These are phyloP conservation scores for Serranochromis macrocephalus DNA, from an alignment of 2,113 vertebrate species.

Conservation along the genomic window DNA sequence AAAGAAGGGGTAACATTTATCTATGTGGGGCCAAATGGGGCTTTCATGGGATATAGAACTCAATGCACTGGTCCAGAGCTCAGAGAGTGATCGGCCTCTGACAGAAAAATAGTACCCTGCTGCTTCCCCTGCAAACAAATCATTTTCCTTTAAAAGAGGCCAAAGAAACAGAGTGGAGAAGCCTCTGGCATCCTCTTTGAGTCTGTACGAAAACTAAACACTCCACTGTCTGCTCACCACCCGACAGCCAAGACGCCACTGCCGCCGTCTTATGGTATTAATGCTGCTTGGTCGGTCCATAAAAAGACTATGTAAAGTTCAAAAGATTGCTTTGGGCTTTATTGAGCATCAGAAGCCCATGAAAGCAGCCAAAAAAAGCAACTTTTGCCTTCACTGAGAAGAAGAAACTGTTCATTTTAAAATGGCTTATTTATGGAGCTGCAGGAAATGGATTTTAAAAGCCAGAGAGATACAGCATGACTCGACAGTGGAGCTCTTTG, in stretches of 20 bases:
- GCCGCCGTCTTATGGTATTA: constrained; percentile 36
- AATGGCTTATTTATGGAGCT: constrained; percentile 12
- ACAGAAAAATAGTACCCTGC: constrained; percentile 18
- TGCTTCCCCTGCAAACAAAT: constrained; percentile 25
- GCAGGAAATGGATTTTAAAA: constrained; percentile 30
- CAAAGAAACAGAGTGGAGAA: not conserved
- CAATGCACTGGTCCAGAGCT: not conserved
- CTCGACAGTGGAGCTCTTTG: not conserved
- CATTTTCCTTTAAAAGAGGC: constrained; percentile 7
- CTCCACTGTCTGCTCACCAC: not conserved
- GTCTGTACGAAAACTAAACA: constrained; percentile 37
- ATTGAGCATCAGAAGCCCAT: not conserved
- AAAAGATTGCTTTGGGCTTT: constrained; percentile 37
- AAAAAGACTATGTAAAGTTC: constrained; percentile 47
- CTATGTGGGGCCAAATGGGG: not conserved
- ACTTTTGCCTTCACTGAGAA: not conserved
- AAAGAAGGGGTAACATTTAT: not conserved
- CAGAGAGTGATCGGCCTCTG: not conserved
- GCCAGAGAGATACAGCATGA: not conserved
- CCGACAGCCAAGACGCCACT: not conserved
- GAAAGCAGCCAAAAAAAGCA: not conserved
- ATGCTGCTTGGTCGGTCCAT: constrained; percentile 24
- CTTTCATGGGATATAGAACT: constrained; percentile 5
- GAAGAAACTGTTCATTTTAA: constrained; percentile 37
- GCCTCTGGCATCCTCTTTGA: constrained; percentile 25